Base-by-base conservation (phyloP, 2,888 invertebrate species). In the Leptopilina myrica region DNA sequence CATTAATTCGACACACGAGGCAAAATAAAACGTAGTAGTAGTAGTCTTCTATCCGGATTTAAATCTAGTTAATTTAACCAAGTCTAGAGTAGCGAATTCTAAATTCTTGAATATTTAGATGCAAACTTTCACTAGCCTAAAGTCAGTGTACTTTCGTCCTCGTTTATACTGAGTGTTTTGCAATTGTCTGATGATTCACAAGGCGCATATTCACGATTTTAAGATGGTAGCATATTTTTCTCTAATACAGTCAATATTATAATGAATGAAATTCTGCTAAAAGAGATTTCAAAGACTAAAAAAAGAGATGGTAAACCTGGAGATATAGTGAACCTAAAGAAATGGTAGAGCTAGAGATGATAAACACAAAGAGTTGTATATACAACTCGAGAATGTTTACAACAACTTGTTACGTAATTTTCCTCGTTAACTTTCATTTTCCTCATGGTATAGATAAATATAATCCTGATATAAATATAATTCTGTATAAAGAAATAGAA, bases 91-190 rank as follows among this genome's bases (percentile, higher is more conserved):
- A 88, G 88, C 84, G 87, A 79, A 77, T 75, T 79, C 76, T 85
- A 82, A 82, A 83, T 84, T 81, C 79, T 67, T 79, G 76, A 80
- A 80, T 81, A 59, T 59, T 59, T 20, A 69, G 67, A 69, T 49
- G 83, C 86, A 84, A 85, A 88, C 88, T 89, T 89, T 89, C 88
- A 87, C 88, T 86, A 81, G 80, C 87, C 86, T 85, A 86, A 87
- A 86, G 80, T 87, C 80, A 79, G 76, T 79, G 80, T 78, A 83
- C 81, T 80, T 26, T 59, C 67, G 66, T 49, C 26, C 64, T 64
- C 73, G 69, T 64, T 49, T 62, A 75, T 46, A 20, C 49, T 9
- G 9, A 11, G 49, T 49, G 62, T 53, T 20, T 49, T 75, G 65
- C 67, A 66, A 65, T 65, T 56, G n/a, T 77, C 49, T 69, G 62